Percentiles rank a stretch among this genome's conserved stretches.
These are phyloP conservation scores for Cryptotermes secundus DNA, from an alignment of 1,140 invertebrate genomes.

Conservation along the genomic window DNA sequence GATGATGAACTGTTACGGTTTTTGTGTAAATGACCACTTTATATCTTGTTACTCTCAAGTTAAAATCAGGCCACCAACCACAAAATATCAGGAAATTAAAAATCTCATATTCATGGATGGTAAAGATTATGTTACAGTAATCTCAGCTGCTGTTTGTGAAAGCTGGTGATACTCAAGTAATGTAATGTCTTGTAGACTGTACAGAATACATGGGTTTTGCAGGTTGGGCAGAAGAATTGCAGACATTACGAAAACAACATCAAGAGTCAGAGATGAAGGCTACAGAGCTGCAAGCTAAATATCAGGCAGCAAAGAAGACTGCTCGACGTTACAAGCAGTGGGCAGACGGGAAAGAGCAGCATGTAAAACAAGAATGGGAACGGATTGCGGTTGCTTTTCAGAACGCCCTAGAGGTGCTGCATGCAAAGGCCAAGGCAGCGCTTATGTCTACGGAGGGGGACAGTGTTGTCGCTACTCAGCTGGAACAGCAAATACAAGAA, in stretches of 20 bases:
- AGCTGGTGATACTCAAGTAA: too few species aligned
- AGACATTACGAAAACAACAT: neutral
- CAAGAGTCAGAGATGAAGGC: neutral
- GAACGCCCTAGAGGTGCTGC: neutral
- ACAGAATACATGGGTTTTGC: too few species aligned
- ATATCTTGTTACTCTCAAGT: too few species aligned
- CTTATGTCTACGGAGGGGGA: neutral
- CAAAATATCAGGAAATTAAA: too few species aligned
- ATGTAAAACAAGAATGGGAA: neutral
- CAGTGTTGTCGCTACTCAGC: neutral
- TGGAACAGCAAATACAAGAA: neutral
- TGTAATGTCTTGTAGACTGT: too few species aligned
- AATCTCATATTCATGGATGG: too few species aligned
- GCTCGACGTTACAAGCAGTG: neutral
- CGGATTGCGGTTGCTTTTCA: neutral
- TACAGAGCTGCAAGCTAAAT: neutral
- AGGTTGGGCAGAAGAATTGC: conserved; percentile 3
- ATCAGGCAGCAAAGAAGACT: neutral
- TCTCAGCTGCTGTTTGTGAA: too few species aligned
- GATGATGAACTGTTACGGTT: too few species aligned
- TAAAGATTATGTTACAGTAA: too few species aligned
- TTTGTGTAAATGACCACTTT: too few species aligned
- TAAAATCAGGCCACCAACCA: too few species aligned
- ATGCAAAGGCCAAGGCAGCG: neutral
- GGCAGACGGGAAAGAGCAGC: neutral